A percentile compares a stretch with the other conserved stretches of the same genome.
These are phyloP conservation scores for Trachelipus rathkii DNA, from an alignment of 1,140 invertebrate species.

Conservation along the genomic window DNA sequence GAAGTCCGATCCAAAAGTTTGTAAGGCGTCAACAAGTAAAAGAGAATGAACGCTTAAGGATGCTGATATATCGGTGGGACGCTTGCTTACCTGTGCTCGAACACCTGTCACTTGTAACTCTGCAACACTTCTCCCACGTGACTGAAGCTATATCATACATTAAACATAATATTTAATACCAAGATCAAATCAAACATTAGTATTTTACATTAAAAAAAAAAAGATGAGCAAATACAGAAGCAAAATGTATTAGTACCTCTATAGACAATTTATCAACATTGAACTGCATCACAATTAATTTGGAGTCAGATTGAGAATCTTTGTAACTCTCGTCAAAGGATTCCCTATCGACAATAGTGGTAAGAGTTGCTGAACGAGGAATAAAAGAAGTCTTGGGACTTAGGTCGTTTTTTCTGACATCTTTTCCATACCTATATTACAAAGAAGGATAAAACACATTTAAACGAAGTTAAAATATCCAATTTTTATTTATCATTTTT, in stretches of 20 bases:
- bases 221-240: not conserved
- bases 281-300: constrained; percentile 78
- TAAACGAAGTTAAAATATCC: too few relatives aligned
- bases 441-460: too few relatives aligned
- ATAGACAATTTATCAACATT: constrained; percentile 80
- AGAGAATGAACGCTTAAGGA: constrained; percentile 85
- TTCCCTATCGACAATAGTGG: constrained; percentile 19
- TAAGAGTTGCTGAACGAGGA: constrained; percentile 23
- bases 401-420: too few relatives aligned
- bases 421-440: too few relatives aligned
- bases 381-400: not conserved
- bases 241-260: constrained; percentile 53
- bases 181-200: too few relatives aligned
- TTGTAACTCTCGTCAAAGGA: constrained; percentile 14
- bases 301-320: constrained; percentile 51
- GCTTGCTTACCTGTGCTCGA: constrained; percentile 66
- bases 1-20: constrained; percentile 91
- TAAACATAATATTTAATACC: too few relatives aligned
- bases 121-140: constrained; percentile 75
- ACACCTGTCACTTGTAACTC: constrained; percentile 77
- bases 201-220: not conserved
- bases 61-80: constrained; percentile 66
- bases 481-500: too few relatives aligned
- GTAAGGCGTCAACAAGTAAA: constrained; percentile 86
- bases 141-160: constrained; percentile 55